Evolutionary conservation across 2,888 invertebrate genomes (phyloP).

Genomic region (Corythucha ciliata): DNA sequence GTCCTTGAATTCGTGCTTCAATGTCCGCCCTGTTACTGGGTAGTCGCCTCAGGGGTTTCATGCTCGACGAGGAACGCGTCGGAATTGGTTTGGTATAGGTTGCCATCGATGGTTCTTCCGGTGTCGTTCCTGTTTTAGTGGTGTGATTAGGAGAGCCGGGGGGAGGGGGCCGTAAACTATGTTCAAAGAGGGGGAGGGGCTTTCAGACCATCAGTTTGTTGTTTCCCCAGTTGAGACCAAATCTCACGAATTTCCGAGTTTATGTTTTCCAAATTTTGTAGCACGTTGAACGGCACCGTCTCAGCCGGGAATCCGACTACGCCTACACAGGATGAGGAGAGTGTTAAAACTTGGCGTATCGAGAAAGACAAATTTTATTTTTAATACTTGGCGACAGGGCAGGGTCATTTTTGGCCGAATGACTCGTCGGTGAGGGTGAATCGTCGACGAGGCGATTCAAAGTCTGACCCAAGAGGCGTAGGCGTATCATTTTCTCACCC

Average conservation of each 20-base stretch:
- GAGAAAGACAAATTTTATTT: too few relatives aligned
- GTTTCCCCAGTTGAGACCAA: conserved; percentile 41
- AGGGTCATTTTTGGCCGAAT: conserved; percentile 44
- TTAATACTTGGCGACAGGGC: conserved; percentile 37
- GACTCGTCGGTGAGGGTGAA: conserved; percentile 48
- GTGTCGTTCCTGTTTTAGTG: neutral
- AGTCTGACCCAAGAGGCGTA: conserved; percentile 70
- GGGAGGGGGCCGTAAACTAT: too few relatives aligned
- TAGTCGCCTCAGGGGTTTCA: conserved; percentile 13
- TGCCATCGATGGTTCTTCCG: conserved; percentile 13
- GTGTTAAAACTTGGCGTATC: too few relatives aligned
- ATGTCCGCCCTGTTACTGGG: conserved; percentile 25
- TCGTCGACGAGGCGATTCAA: conserved; percentile 51
- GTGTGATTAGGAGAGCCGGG: neutral
- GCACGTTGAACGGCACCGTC: conserved; percentile 22
- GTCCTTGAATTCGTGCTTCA: conserved; percentile 25
- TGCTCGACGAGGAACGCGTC: too few relatives aligned
- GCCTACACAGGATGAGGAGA: conserved; percentile 15
- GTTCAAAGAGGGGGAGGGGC: neutral
- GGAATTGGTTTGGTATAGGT: neutral
- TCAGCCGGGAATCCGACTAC: conserved; percentile 9
- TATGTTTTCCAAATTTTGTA: conserved; percentile 58
- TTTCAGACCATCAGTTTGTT: conserved; percentile 20
- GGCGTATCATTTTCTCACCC: conserved; percentile 71
- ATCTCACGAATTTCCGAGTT: conserved; percentile 62